phyloP scores from a whole-genome alignment of 2,888 invertebrate species.

The Andrena minutula region DNA sequence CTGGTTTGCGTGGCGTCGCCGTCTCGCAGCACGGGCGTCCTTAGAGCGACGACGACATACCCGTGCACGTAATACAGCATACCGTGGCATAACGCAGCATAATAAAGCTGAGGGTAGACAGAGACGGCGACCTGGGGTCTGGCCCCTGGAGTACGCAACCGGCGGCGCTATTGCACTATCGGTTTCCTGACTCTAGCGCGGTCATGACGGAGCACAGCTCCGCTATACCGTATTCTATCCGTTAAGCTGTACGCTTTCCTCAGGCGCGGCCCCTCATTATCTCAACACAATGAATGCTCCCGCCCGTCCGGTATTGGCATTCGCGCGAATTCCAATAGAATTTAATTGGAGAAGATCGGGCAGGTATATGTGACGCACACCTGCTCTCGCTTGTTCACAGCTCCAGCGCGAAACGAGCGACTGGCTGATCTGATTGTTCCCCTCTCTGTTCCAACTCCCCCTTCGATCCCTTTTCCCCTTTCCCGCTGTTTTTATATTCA shows the following conservation, averaged over 20 bases:
- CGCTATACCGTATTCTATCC: conserved; percentile 71
- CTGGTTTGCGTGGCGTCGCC: conserved; percentile 22
- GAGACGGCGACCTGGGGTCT: conserved; percentile 32
- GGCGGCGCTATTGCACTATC: conserved; percentile 52
- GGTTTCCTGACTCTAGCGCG: conserved; percentile 37
- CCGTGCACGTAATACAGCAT: conserved; percentile 61
- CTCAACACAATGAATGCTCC: conserved; percentile 81
- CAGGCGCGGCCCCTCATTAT: conserved; percentile 80
- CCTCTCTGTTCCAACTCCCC: neutral
- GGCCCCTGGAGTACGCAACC: conserved; percentile 50
- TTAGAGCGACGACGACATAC: conserved; percentile 45
- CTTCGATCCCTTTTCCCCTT: neutral
- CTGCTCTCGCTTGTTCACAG: conserved; percentile 21
- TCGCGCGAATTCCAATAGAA: conserved; percentile 83
- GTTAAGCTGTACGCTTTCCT: conserved; percentile 77
- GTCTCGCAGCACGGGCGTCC: conserved; percentile 29
- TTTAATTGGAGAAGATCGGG: conserved; percentile 83
- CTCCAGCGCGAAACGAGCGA: conserved; percentile 61
- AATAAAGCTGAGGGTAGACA: conserved; percentile 54
- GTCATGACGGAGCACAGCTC: conserved; percentile 37
- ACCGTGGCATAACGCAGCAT: conserved; percentile 64
- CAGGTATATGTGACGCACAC: conserved; percentile 56
- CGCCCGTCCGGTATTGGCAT: conserved; percentile 82
- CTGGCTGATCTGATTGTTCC: conserved; percentile 38
- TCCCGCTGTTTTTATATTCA: neutral